These are phyloP conservation scores for Myotis planiceps DNA, from an alignment of 2,797 vertebrate species.

Conservation along the genomic window DNA sequence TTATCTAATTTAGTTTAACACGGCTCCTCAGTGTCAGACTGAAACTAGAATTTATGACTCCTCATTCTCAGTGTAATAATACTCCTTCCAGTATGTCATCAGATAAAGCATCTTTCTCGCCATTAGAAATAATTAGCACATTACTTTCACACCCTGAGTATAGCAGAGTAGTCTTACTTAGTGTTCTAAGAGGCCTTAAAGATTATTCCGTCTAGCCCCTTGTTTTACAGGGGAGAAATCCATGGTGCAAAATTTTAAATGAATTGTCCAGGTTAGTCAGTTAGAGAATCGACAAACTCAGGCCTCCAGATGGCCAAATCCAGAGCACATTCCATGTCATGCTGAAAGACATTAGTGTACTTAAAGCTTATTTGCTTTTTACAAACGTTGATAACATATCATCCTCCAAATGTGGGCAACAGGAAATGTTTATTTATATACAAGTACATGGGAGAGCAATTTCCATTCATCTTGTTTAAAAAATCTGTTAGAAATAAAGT, in stretches of 20 bases:
- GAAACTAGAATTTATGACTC: conserved; percentile 14
- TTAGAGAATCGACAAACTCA: conserved; percentile 1
- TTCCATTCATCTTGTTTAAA: conserved; percentile 82
- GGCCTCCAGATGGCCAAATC: neutral
- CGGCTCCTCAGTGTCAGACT: neutral
- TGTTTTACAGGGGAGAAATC: conserved; percentile 31
- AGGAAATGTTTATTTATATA: conserved; percentile 87
- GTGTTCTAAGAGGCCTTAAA: neutral
- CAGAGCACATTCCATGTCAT: neutral
- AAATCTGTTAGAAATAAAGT: conserved; percentile 84
- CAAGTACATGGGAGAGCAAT: conserved; percentile 83
- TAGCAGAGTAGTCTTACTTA: neutral
- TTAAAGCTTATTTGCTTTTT: conserved; percentile 25
- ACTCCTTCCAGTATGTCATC: neutral
- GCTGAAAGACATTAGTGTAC: neutral
- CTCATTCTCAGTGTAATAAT: neutral
- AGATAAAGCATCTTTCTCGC: conserved; percentile 20
- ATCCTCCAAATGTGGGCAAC: conserved; percentile 76
- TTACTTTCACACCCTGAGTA: conserved; percentile 44
- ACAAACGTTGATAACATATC: neutral
- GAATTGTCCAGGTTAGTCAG: neutral
- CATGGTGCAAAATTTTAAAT: neutral
- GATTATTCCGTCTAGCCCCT: neutral
- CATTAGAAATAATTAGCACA: conserved; percentile 39
- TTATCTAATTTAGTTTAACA: neutral